Percentiles rank a stretch among this genome's conserved stretches.
phyloP scores from a whole-genome alignment of 2,888 invertebrate genomes.

The Lasioglossum morio region DNA sequence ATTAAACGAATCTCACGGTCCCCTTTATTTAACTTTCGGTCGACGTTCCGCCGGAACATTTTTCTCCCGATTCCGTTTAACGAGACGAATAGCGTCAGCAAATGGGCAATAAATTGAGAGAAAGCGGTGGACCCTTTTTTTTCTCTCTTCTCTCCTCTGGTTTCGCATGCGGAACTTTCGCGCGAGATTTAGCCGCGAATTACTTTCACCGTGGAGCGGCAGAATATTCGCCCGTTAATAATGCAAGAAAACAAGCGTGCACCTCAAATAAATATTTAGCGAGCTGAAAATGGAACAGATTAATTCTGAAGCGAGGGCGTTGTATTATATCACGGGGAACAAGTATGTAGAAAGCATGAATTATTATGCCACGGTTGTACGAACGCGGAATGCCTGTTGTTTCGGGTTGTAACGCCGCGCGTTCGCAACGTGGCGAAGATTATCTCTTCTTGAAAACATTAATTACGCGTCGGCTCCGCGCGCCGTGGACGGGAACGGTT shows the following conservation, averaged over 20 bases:
- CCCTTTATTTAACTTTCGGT: background rate
- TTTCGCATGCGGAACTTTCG: background rate
- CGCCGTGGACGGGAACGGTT: background rate
- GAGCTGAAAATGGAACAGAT: constrained; percentile 51
- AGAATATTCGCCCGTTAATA: constrained; percentile 34
- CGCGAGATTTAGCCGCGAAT: constrained; percentile 38
- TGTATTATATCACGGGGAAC: constrained; percentile 1
- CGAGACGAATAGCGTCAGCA: background rate
- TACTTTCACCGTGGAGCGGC: constrained; percentile 2
- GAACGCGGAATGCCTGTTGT: background rate
- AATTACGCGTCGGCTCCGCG: background rate
- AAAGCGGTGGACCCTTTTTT: too few relatives aligned
- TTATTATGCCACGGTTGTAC: constrained; percentile 32
- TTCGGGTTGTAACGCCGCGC: background rate
- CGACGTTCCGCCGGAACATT: background rate
- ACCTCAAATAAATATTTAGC: constrained; percentile 48
- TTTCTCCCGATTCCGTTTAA: background rate
- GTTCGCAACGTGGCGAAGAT: constrained; percentile 4
- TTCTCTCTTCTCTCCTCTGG: background rate
- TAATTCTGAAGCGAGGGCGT: constrained; percentile 39
- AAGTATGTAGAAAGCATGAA: constrained; percentile 26
- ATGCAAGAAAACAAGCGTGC: constrained; percentile 31
- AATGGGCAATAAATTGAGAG: constrained; percentile 3
- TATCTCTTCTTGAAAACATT: constrained; percentile 19
- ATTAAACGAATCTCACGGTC: background rate